Evolutionary conservation across 2,888 invertebrate genomes (phyloP).

Genomic region (Drosophila paracracens): DNA sequence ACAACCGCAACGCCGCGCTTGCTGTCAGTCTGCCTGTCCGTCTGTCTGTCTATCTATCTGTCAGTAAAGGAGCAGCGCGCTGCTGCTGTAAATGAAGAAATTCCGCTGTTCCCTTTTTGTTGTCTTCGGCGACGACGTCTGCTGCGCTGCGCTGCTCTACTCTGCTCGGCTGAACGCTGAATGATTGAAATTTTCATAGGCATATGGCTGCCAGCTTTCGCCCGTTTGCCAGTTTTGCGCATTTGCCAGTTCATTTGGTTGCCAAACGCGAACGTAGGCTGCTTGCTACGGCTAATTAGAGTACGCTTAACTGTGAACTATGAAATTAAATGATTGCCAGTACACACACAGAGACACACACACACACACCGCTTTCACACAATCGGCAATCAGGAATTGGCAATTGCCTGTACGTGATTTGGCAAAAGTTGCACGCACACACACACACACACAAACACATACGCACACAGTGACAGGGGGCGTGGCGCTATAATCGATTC

Average conservation of each 20-base stretch:
- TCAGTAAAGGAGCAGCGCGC: constrained; percentile 60
- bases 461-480: constrained; percentile 25
- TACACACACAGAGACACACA: constrained; percentile 16
- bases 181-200: constrained; percentile 74
- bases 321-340: constrained; percentile 45
- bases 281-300: constrained; percentile 37
- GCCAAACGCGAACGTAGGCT: constrained; percentile 27
- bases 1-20: constrained; percentile 66
- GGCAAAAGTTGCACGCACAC: constrained; percentile 55
- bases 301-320: constrained; percentile 14
- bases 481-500: constrained; percentile 72
- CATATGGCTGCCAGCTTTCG: constrained; percentile 54
- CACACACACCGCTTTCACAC: constrained; percentile 36
- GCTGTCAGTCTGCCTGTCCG: constrained; percentile 12
- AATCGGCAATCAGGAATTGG: constrained; percentile 60
- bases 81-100: constrained; percentile 76
- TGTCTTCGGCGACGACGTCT: constrained; percentile 65
- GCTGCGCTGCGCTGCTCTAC: constrained; percentile 26
- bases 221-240: constrained; percentile 30
- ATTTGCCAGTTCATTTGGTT: constrained; percentile 63
- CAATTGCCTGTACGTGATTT: constrained; percentile 77
- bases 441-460: neutral
- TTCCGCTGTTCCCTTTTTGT: constrained; percentile 61
- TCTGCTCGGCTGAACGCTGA: constrained; percentile 61
- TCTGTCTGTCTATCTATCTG: constrained; percentile 33